A percentile compares a stretch with the other conserved stretches of the same genome.
Evolutionary conservation across 2,113 vertebrate species (phyloP).

Genomic region (Gymnorhina tibicen): DNA sequence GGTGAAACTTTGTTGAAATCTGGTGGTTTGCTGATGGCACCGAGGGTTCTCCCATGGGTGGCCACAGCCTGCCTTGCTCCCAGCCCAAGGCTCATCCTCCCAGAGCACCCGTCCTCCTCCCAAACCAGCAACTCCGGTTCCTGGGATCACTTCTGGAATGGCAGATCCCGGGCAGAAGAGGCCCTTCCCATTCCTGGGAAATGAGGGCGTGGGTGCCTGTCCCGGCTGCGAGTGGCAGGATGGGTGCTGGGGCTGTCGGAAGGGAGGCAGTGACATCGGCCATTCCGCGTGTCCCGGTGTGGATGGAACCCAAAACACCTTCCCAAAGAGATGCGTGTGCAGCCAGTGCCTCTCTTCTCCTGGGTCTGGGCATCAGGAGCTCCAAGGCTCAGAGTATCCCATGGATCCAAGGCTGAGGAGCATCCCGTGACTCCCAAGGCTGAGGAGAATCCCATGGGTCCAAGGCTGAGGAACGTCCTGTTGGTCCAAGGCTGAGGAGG

Average conservation of each 20-base stretch:
- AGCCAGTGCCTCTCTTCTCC: background rate
- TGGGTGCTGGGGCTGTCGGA: background rate
- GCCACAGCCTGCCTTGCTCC: background rate
- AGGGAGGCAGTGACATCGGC: no score
- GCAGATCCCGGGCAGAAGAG: background rate
- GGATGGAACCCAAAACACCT: background rate
- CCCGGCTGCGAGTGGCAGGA: accelerated
- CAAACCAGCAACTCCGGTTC: accelerated
- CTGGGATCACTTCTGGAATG: accelerated
- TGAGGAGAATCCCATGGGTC: accelerated
- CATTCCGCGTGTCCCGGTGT: background rate
- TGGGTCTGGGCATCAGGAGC: background rate
- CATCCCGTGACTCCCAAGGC: background rate
- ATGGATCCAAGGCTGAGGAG: background rate
- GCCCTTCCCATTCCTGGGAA: background rate
- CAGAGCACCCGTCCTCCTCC: background rate
- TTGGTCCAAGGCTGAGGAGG: accelerated
- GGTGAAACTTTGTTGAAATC: background rate
- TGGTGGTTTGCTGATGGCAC: background rate
- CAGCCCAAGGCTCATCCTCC: background rate
- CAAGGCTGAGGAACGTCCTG: accelerated
- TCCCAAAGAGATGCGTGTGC: background rate
- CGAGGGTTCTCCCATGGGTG: accelerated
- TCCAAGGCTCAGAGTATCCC: background rate
- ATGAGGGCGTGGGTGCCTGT: accelerated